Conservation (phyloP, 2,888 invertebrate genomes). For the Bruchidius siliquastri region DNA sequence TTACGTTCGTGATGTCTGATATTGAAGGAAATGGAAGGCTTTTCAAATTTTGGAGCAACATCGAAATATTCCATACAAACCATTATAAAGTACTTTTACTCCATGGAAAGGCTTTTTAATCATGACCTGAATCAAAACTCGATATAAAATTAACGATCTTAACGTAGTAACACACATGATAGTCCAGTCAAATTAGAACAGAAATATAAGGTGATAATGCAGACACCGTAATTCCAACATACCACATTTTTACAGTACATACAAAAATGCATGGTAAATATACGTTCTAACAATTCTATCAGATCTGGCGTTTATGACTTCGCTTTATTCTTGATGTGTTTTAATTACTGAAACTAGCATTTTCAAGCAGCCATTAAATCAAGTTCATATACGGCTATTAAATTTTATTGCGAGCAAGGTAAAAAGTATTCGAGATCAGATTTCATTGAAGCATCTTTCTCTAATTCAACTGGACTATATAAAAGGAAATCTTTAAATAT, state of each 20-base stretch:
- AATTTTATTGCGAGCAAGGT: too few species aligned
- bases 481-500: not conserved
- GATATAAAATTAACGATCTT: not conserved
- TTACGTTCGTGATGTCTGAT: not conserved
- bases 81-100: too few species aligned
- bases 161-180: not conserved
- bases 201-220: not conserved
- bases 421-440: not conserved
- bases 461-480: not conserved
- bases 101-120: not conserved
- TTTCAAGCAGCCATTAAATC: too few species aligned
- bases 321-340: too few species aligned
- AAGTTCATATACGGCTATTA: too few species aligned
- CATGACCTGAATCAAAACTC: not conserved
- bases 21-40: not conserved
- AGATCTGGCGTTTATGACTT: too few species aligned
- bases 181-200: not conserved
- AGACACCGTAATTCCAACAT: too few species aligned
- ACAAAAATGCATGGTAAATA: too few species aligned
- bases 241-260: too few species aligned
- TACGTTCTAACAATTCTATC: too few species aligned
- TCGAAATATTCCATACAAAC: not conserved
- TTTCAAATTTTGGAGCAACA: not conserved
- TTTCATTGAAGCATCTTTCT: too few species aligned
- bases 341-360: too few species aligned